These are phyloP conservation scores for Pan troglodytes DNA, from an alignment of 2,113 vertebrate species.

Conservation along the genomic window DNA sequence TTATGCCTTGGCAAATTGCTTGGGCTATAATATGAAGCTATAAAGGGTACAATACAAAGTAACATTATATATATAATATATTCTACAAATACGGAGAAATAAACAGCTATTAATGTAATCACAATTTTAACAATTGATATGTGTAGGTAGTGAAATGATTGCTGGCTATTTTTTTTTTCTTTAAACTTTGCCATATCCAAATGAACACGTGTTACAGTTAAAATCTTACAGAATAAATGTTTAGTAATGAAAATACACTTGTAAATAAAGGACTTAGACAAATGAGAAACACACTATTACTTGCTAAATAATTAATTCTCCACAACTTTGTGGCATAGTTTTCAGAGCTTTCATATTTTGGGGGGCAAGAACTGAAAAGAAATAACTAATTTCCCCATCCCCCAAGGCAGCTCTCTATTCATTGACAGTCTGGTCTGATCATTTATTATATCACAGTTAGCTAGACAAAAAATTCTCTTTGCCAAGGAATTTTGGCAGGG, in stretches of 20 bases:
- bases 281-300: background rate
- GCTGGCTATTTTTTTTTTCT: slow-evolving; percentile 14
- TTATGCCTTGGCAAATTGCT: slow-evolving; percentile 6
- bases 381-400: slow-evolving; percentile 48
- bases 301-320: slow-evolving; percentile 18
- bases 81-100: background rate
- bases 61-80: background rate
- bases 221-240: slow-evolving; percentile 14
- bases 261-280: slow-evolving; percentile 27
- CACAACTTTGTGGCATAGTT: slow-evolving; percentile 6
- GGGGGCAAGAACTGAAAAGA: slow-evolving; percentile 22
- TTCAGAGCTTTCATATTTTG: slow-evolving; percentile 30
- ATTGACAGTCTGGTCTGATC: slow-evolving; percentile 55
- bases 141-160: background rate
- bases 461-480: slow-evolving; percentile 32
- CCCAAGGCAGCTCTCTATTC: slow-evolving; percentile 47
- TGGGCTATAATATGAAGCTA: background rate
- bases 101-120: background rate
- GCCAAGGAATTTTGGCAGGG: slow-evolving; percentile 59
- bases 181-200: slow-evolving; percentile 23
- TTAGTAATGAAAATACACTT: slow-evolving; percentile 28
- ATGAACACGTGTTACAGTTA: background rate
- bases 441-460: slow-evolving; percentile 51
- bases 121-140: slow-evolving; percentile 22
- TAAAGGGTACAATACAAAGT: background rate